A percentile compares a stretch with the other conserved stretches of the same genome.
These are phyloP conservation scores for Nipponacmea schrenckii DNA, from an alignment of 2,888 invertebrate genomes.

Conservation along the genomic window DNA sequence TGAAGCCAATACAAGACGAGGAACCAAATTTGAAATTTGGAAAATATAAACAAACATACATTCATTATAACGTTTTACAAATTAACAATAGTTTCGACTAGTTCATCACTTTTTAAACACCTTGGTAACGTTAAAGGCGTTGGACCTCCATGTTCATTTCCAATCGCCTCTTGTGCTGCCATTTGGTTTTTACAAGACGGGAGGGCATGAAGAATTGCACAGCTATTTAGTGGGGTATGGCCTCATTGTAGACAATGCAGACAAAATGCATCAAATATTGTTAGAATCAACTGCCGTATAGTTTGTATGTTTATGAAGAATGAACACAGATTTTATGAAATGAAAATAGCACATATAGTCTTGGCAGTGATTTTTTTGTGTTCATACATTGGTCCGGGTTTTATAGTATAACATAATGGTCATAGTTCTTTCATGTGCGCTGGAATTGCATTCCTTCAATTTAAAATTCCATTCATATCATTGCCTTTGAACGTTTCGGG, in stretches of 20 bases:
- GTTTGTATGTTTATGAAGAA: not conserved
- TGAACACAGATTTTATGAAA: constrained; percentile 1
- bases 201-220: constrained; percentile 5
- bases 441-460: constrained; percentile 6
- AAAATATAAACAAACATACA: constrained; percentile 1
- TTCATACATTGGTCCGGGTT: not conserved
- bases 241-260: not conserved
- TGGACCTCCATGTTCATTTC: not conserved
- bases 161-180: not conserved
- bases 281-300: not conserved
- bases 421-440: not conserved
- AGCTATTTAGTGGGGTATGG: not conserved
- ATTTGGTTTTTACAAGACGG: constrained; percentile 8
- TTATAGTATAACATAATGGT: not conserved
- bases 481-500: not conserved
- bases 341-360: not conserved
- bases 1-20: not conserved
- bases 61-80: not conserved
- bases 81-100: not conserved
- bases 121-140: not conserved
- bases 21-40: constrained; percentile 2
- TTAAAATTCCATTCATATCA: not conserved
- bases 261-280: not conserved
- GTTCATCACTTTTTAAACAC: constrained; percentile 1
- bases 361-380: not conserved